A percentile compares a stretch with the other conserved stretches of the same genome.
Conservation (phyloP, 2,113 vertebrate genomes). For the Sterrhoptilus dennistouni region DNA sequence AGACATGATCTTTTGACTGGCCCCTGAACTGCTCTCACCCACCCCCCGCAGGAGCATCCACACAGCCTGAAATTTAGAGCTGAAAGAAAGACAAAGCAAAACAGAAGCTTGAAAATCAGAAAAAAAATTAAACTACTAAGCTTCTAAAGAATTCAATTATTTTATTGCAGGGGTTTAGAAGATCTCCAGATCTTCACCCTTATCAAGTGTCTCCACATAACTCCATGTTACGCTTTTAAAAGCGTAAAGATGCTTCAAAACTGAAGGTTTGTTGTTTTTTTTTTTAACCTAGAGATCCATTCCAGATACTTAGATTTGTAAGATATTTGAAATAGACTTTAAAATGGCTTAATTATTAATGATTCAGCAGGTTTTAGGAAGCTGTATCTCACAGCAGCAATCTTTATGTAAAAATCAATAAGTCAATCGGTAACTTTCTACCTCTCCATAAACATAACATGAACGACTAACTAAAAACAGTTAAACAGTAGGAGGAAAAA, state of each 20-base stretch:
- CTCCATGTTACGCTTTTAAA: background rate
- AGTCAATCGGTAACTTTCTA: background rate
- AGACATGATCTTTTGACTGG: background rate
- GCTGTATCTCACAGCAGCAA: background rate
- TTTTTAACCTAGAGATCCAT: background rate
- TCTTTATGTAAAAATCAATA: background rate
- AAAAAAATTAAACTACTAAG: background rate
- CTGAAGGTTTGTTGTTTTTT: background rate
- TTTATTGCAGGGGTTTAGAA: background rate
- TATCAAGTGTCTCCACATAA: background rate
- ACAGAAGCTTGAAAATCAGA: background rate
- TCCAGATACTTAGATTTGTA: background rate
- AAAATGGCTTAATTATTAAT: background rate
- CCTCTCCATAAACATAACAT: background rate
- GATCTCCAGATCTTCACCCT: background rate
- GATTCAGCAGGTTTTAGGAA: slow-evolving; percentile 21
- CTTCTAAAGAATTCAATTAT: background rate
- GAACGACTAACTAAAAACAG: background rate
- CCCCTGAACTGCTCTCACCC: background rate
- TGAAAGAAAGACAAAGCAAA: background rate
- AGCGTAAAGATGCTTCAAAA: background rate
- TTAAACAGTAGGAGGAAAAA: background rate
- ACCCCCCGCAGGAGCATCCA: background rate
- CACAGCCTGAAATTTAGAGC: background rate
- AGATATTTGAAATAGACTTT: background rate